Conservation (phyloP, 2,888 invertebrate genomes). For the Lamellibrachia satsuma region DNA sequence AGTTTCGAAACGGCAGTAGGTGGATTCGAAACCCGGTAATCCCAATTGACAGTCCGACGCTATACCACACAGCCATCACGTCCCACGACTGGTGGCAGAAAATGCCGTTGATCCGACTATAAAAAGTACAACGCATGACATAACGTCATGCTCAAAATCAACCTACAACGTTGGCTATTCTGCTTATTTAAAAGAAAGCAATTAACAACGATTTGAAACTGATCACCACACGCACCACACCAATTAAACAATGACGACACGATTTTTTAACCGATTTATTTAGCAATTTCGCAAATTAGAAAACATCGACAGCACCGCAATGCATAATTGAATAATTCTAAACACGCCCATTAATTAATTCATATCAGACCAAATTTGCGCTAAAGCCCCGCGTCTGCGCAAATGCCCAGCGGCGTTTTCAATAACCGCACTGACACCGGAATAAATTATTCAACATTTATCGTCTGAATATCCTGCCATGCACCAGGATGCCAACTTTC, state of each 20-base stretch:
- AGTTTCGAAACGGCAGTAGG: no score
- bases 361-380: neutral
- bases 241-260: neutral
- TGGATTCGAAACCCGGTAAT: no score
- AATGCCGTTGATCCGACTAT: no score
- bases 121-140: no score
- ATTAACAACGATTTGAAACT: neutral
- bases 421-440: conserved; percentile 10
- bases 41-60: no score
- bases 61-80: no score
- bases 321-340: neutral
- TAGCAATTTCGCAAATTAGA: neutral
- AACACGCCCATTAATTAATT: conserved; percentile 17
- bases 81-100: no score
- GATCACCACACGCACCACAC: neutral
- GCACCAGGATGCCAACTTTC: conserved; percentile 4
- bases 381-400: neutral
- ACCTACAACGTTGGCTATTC: neutral
- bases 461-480: neutral
- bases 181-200: neutral
- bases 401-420: neutral
- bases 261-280: neutral
- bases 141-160: neutral
- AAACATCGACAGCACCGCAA: neutral
- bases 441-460: neutral